phyloP scores from a whole-genome alignment of 1,140 invertebrate genomes.

The Hestina assimilis region DNA sequence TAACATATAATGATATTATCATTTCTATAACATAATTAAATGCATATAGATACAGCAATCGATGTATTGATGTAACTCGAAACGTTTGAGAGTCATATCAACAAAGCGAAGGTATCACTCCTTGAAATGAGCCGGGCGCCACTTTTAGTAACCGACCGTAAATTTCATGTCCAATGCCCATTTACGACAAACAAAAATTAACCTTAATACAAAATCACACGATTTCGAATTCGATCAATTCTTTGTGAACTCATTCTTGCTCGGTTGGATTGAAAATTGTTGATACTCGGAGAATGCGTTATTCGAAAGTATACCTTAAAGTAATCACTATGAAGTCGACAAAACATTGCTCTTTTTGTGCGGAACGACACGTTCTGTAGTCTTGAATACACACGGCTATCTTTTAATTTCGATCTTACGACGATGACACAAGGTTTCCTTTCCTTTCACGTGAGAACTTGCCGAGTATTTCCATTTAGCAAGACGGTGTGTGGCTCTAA shows the following conservation, averaged over 20 bases:
- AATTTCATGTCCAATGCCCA: conserved; percentile 61
- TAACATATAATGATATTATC: background rate
- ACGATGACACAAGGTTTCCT: conserved; percentile 32
- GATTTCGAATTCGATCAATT: conserved; percentile 47
- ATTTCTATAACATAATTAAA: background rate
- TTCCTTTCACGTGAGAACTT: conserved; percentile 11
- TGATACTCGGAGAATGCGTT: conserved; percentile 48
- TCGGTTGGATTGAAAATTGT: conserved; percentile 62
- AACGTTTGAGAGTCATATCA: conserved; percentile 50
- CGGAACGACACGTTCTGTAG: conserved; percentile 54
- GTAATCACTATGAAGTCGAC: conserved; percentile 52
- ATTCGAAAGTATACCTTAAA: conserved; percentile 57
- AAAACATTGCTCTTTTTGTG: conserved; percentile 48
- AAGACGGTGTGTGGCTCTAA: conserved; percentile 50
- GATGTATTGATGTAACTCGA: conserved; percentile 19
- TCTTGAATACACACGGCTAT: conserved; percentile 32
- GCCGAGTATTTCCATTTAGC: conserved; percentile 52
- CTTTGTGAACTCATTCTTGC: conserved; percentile 38
- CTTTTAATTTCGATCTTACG: conserved; percentile 39
- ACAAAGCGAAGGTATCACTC: conserved; percentile 64
- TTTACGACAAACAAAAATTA: conserved; percentile 50
- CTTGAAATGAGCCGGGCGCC: conserved; percentile 59
- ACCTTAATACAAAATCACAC: conserved; percentile 49
- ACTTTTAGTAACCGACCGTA: conserved; percentile 54
- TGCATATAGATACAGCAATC: background rate